A percentile compares a stretch with the other conserved stretches of the same genome.
These are phyloP conservation scores for Sphenopsis melanotis DNA, from an alignment of 2,797 vertebrate genomes.

Conservation along the genomic window DNA sequence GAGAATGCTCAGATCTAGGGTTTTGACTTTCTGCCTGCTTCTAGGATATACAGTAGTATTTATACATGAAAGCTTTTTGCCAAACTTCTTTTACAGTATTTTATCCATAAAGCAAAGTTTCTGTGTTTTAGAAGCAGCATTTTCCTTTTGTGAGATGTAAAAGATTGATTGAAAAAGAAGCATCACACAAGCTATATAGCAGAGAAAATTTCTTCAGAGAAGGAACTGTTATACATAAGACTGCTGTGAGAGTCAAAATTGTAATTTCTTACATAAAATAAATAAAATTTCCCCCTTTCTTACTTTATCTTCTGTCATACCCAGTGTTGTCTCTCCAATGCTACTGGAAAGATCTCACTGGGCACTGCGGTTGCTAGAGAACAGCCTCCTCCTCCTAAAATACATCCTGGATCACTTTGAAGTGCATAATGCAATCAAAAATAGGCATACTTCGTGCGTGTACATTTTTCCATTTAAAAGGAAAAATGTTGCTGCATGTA, in stretches of 20 bases:
- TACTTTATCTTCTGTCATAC: neutral
- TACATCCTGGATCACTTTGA: neutral
- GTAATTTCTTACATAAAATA: neutral
- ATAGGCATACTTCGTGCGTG: neutral
- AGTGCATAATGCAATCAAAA: neutral
- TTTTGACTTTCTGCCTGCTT: neutral
- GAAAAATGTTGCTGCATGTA: neutral
- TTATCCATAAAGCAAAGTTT: neutral
- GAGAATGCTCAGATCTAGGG: neutral
- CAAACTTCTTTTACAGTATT: neutral
- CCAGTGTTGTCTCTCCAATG: neutral
- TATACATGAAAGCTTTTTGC: neutral
- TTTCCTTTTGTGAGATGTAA: neutral
- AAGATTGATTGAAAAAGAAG: neutral
- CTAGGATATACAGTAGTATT: neutral
- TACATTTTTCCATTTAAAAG: slow-evolving; percentile 3
- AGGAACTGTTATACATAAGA: neutral
- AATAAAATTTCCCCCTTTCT: neutral
- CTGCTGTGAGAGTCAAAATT: neutral
- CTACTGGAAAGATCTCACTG: neutral
- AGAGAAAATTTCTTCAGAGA: neutral
- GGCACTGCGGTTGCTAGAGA: neutral
- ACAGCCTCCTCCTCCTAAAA: neutral
- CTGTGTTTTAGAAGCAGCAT: neutral
- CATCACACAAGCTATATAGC: neutral